Base-by-base conservation (phyloP, 1,140 invertebrate genomes). In the Daktulosphaira vitifoliae region DNA sequence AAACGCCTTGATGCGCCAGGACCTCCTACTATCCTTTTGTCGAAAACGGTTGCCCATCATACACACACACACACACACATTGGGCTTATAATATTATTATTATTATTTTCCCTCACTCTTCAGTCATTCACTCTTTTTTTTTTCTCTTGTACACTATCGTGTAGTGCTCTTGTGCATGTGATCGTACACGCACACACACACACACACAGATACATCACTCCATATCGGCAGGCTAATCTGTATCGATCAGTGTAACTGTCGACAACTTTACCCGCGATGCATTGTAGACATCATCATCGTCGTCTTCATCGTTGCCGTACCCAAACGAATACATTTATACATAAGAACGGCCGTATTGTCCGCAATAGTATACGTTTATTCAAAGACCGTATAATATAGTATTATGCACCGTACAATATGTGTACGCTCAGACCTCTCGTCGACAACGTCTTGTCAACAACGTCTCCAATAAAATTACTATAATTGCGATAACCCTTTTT, bases 21-120 rank as follows among this genome's bases (percentile, higher is more conserved):
- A 59, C 54, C 54, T 59, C 54, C 54, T 59, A 59, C 54, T 59
- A 59, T 59, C 54, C 54, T 59, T 59, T 59, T 59, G 54, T 59
- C n/a, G 38, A 25, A 51, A 59, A 16, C 54, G 23, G 15, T 59
- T 25, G 15, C 54, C 53, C 37, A 8, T 5, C 5, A 20, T 56
- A 44, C 11, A 4, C 6, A 3, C 16, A 5, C 1, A 25, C 6
- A 3, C n/a, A n/a, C n/a, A n/a, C n/a, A 11, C 29, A 33, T 11
- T 11, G 29, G 29, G 29, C n/a, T n/a, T n/a, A n/a, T n/a, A 33
- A 33, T 11, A 33, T 33, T 33, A 33, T 33, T 33, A 33, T 33
- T 33, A 51, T 52, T 50, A 25, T 26, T 25, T 22, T 50, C 16
- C 26, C 26, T 15, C 13, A 25, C 22, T 15, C 13, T 23, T 7